Conservation (phyloP, 37 sponge, comb jelly and placozoan species). For the Axinella damicornis region DNA sequence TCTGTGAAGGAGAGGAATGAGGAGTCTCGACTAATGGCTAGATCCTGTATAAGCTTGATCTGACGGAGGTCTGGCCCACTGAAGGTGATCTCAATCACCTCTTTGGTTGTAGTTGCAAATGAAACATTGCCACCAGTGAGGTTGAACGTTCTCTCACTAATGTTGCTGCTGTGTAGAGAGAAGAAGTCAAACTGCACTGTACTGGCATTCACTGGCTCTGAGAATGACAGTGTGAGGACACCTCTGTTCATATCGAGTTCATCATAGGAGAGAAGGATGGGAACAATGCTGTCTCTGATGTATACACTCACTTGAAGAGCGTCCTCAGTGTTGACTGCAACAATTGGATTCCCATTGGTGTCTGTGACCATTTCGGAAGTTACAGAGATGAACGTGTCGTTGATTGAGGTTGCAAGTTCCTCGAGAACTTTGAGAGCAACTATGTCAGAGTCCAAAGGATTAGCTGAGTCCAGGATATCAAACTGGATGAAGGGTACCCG, state of each 20-base stretch:
- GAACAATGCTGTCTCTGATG: constrained; percentile 63
- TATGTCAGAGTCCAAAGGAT: constrained; percentile 58
- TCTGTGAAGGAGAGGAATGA: constrained; percentile 73
- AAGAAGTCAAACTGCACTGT: constrained; percentile 53
- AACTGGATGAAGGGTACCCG: constrained; percentile 51
- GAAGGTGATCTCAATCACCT: constrained; percentile 57
- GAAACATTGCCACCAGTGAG: constrained; percentile 73
- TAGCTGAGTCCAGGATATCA: constrained; percentile 1
- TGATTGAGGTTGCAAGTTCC: constrained; percentile 63
- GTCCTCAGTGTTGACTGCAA: constrained; percentile 30
- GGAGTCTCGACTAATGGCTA: constrained; percentile 46
- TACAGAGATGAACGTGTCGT: constrained; percentile 80
- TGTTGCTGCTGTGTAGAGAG: constrained; percentile 58
- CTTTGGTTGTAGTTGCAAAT: constrained; percentile 37
- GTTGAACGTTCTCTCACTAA: constrained; percentile 40
- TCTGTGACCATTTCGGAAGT: constrained; percentile 66
- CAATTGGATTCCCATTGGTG: constrained; percentile 59
- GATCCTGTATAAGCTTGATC: constrained; percentile 78
- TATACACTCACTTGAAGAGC: constrained; percentile 66
- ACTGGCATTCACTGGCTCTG: constrained; percentile 79
- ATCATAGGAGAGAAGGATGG: constrained; percentile 52
- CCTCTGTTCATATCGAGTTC: constrained; percentile 80
- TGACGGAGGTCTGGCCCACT: constrained; percentile 63
- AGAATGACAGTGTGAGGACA: constrained; percentile 73
- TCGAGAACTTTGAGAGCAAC: constrained; percentile 76